Percentiles rank a stretch among this genome's conserved stretches.
Evolutionary conservation across 1,140 invertebrate genomes (phyloP).

Genomic region (Acyrthosiphon pisum): DNA sequence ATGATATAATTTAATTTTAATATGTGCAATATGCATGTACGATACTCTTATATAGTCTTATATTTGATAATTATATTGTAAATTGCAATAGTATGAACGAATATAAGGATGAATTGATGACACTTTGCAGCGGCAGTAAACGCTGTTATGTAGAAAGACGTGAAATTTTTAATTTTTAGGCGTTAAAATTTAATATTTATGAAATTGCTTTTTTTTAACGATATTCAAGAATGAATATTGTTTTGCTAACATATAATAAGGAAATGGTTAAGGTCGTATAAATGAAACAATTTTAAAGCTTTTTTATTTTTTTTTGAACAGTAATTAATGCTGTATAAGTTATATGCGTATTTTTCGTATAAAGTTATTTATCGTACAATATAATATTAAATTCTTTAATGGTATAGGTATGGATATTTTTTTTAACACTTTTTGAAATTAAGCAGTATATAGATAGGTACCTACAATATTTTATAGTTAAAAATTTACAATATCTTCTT

Average conservation of each 20-base stretch:
- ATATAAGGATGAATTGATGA: not conserved
- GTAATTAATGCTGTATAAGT: not conserved
- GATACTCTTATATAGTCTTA: too few relatives aligned
- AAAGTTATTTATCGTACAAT: not conserved
- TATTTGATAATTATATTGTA: constrained; percentile 2
- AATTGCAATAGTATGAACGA: not conserved
- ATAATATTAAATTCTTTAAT: not conserved
- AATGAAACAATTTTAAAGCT: not conserved
- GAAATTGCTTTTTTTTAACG: not conserved
- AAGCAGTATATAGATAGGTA: not conserved
- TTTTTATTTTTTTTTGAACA: not conserved
- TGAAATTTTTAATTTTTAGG: not conserved
- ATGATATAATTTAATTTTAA: constrained; percentile 6
- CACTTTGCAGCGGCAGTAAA: not conserved
- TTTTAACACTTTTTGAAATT: not conserved
- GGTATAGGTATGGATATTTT: not conserved
- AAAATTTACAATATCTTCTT: not conserved
- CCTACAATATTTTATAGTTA: not conserved
- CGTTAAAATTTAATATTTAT: not conserved
- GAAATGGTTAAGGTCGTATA: not conserved
- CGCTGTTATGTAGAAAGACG: not conserved
- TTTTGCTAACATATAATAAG: not conserved
- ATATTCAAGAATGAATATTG: not conserved
- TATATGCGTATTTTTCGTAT: not conserved
- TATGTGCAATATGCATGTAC: not conserved